Base-by-base conservation (phyloP, 2,888 invertebrate species). In the Leptogaster cylindrica region DNA sequence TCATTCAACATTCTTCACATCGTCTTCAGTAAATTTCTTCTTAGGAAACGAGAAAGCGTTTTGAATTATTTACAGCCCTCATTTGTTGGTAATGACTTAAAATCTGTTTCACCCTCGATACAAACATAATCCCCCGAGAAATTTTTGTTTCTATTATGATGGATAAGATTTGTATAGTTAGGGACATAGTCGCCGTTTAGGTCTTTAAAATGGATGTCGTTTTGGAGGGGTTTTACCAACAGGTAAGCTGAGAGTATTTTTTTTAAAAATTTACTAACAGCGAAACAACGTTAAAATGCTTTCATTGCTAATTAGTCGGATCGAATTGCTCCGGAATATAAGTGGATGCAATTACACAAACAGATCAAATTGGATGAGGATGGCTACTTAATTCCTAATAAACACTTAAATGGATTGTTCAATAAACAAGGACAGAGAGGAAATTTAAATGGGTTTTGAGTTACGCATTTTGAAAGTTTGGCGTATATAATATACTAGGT, bases 41-140 rank as follows among this genome's bases (percentile, higher is more conserved):
- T 33, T 8, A 33, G n/a, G 33, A n/a, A 33, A 8, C 46, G 44
- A 63, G 28, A 63, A 63, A 65, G 46, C 52, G 31, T 33, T 20
- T 52, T 69, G 64, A 69, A 69, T 69, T 67, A 69, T 69, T 69
- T 63, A 69, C 64, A 64, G 33, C 36, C 55, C 66, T 64, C 67
- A 58, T 67, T 69, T 66, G 50, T 48, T 28, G 55, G 61, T 66
- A 67, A 69, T 66, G 66, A 66, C 66, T 69, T 67, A 69, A 69
- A 68, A 66, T 63, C 52, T 41, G 63, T 61, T 63, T 52, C 66
- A 39, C 66, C 68, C 66, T 63, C 68, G 65, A 67, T 67, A 69
- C 48, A n/a, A n/a, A n/a, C n/a, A 50, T 64, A 66, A 69, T 69
- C 69, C 69, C 69, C 14, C 27, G 69, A 67, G 69, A 69, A 55